Base-by-base conservation (phyloP, 1,140 invertebrate species). In the Oedothorax gibbosus region DNA sequence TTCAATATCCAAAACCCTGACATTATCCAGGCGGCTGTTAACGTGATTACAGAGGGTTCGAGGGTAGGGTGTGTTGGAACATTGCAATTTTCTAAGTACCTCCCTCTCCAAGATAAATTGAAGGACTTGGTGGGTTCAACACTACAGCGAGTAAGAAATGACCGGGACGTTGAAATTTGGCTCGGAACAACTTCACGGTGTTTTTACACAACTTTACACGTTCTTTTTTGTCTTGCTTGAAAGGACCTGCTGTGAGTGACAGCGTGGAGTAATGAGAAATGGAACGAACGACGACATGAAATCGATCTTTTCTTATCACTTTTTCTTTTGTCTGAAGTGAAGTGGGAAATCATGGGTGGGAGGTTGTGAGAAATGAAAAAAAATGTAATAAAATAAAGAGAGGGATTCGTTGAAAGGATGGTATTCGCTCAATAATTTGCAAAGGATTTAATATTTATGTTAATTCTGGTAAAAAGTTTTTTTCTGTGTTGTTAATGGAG, bases 271-370 rank as follows among this genome's bases (percentile, higher is more conserved):
- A 77, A 77, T 77, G 75, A 77, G 75, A 14, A 14, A 2, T 8
- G 60, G 65, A 54, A 65, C 57, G 60, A 54, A 65, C 53, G 75
- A 15, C 53, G 75, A 77, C 75, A 77, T 57, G n/a, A 79, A 79
- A 79, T 79, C 77, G 57, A 79, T 79, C 50, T 54, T 79, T 68
- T 56, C 77, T 79, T 79, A 79, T 79, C 77, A 79, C 62, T 68
- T 79, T 79, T 51, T 35, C 35, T 72, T 65, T 21, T 66, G 77
- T 79, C 77, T 65, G 12, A 66, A 35, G 64, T 68, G 60, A 56
- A 75, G 72, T 75, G 53, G 53, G n/a, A 60, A 79, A 79, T 68
- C 51, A 53, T 18, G 69, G 21, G 21, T 53, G 50, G n/a, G 14
- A 35, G 35, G 35, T 2, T 35, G 35, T 35, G 35, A 35, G 20